A percentile compares a stretch with the other conserved stretches of the same genome.
Evolutionary conservation across 2,113 vertebrate species (phyloP).

Genomic region (Dicerorhinus sumatrensis): DNA sequence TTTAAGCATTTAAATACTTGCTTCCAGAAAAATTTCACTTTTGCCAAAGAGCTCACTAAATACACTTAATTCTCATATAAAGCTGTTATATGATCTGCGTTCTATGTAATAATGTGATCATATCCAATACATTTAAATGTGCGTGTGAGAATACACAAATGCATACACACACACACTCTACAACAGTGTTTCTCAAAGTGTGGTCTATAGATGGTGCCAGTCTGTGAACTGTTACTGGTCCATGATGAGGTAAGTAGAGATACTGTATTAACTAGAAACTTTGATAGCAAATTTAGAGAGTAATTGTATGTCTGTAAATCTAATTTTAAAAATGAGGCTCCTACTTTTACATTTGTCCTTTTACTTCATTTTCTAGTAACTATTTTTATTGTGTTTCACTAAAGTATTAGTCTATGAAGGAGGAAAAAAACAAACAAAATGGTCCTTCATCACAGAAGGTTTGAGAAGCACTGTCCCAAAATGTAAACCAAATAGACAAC

Average conservation of each 20-base stretch:
- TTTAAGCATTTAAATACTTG: slow-evolving; percentile 15
- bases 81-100: not conserved
- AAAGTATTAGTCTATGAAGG: not conserved
- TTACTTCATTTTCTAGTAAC: slow-evolving; percentile 2
- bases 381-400: slow-evolving; percentile 36
- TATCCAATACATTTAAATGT: not conserved
- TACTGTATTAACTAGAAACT: not conserved
- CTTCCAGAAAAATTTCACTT: not conserved
- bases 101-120: not conserved
- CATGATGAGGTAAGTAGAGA: not conserved
- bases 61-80: slow-evolving; percentile 43
- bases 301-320: not conserved
- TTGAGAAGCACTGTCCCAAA: slow-evolving; percentile 2
- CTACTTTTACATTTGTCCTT: slow-evolving; percentile 20
- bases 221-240: not conserved
- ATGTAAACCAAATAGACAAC: not conserved
- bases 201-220: not conserved
- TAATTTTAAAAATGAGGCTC: not conserved
- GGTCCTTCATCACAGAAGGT: not conserved
- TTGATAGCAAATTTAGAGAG: not conserved
- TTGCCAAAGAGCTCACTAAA: slow-evolving; percentile 18
- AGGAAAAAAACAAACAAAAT: not conserved
- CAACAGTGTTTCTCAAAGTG: not conserved
- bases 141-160: not conserved
- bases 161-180: fast-evolving